Percentiles rank a stretch among this genome's conserved stretches.
phyloP scores from a whole-genome alignment of 2,797 vertebrate species.

The Labeo calbasu region DNA sequence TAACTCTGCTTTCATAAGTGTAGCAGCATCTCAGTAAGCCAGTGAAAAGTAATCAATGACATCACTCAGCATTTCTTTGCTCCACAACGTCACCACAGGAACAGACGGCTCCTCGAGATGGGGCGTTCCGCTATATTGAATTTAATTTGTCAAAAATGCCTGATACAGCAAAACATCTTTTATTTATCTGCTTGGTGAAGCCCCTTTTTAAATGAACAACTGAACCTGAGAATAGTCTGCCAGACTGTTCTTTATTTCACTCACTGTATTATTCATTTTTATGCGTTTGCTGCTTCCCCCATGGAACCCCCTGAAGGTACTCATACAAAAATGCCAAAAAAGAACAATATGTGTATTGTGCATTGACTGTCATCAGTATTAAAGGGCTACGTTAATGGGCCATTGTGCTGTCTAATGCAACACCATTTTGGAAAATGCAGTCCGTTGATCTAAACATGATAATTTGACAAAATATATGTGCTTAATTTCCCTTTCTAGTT shows the following conservation, averaged over 20 bases:
- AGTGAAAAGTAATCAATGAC: neutral
- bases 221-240: slow-evolving; percentile 63
- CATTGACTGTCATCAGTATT: slow-evolving; percentile 22
- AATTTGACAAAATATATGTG: neutral
- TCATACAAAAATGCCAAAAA: neutral
- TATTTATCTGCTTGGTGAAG: slow-evolving; percentile 67
- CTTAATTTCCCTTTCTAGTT: neutral
- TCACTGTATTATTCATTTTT: slow-evolving; percentile 54
- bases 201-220: slow-evolving; percentile 62
- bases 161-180: slow-evolving; percentile 68
- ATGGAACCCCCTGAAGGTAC: slow-evolving; percentile 24
- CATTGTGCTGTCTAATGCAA: neutral
- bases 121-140: slow-evolving; percentile 64
- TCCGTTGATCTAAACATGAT: slow-evolving; percentile 6
- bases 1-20: neutral
- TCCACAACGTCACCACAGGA: slow-evolving; percentile 30
- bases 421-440: neutral
- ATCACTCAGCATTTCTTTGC: slow-evolving; percentile 32
- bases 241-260: slow-evolving; percentile 46
- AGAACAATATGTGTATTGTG: neutral
- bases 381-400: neutral
- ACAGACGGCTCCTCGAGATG: slow-evolving; percentile 44
- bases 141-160: slow-evolving; percentile 68
- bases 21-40: slow-evolving; percentile 3
- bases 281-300: slow-evolving; percentile 29